Conservation (phyloP, 2,113 vertebrate species). For the Anarrhichthys ocellatus region DNA sequence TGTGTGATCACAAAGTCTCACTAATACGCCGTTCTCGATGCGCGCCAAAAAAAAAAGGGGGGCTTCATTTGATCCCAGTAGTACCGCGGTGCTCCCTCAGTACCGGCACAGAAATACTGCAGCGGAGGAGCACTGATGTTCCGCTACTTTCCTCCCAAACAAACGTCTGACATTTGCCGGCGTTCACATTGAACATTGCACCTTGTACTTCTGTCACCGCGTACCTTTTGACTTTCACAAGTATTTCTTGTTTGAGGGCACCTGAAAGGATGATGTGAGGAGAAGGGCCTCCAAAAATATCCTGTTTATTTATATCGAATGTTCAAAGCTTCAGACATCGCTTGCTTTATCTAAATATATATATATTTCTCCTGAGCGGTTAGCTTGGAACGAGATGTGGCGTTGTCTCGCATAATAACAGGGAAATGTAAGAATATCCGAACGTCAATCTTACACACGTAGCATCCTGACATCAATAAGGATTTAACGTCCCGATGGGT, state of each 20-base stretch:
- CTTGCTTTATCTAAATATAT: conserved; percentile 59
- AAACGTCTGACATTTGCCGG: conserved; percentile 55
- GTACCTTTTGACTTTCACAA: conserved; percentile 67
- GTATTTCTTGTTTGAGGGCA: conserved; percentile 64
- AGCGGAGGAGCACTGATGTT: conserved; percentile 46
- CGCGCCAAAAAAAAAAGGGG: conserved; percentile 42
- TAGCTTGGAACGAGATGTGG: conserved; percentile 54
- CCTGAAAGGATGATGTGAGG: conserved; percentile 52
- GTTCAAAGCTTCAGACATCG: conserved; percentile 52
- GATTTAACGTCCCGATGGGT: conserved; percentile 38
- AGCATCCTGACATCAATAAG: conserved; percentile 9
- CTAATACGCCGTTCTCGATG: conserved; percentile 43
- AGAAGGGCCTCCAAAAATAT: conserved; percentile 66
- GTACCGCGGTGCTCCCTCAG: conserved; percentile 45
- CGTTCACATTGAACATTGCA: conserved; percentile 51
- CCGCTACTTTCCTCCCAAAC: conserved; percentile 33
- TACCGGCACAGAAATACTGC: conserved; percentile 39
- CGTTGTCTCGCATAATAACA: conserved; percentile 39
- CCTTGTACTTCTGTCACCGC: conserved; percentile 66
- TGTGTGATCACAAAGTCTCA: conserved; percentile 71
- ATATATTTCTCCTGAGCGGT: conserved; percentile 33
- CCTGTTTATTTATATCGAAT: conserved; percentile 65
- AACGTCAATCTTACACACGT: conserved; percentile 47
- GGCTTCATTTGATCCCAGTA: conserved; percentile 52
- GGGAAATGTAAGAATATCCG: conserved; percentile 26